A percentile compares a stretch with the other conserved stretches of the same genome.
These are phyloP conservation scores for Dendropsophus ebraccatus DNA, from an alignment of 2,113 vertebrate species.

Conservation along the genomic window DNA sequence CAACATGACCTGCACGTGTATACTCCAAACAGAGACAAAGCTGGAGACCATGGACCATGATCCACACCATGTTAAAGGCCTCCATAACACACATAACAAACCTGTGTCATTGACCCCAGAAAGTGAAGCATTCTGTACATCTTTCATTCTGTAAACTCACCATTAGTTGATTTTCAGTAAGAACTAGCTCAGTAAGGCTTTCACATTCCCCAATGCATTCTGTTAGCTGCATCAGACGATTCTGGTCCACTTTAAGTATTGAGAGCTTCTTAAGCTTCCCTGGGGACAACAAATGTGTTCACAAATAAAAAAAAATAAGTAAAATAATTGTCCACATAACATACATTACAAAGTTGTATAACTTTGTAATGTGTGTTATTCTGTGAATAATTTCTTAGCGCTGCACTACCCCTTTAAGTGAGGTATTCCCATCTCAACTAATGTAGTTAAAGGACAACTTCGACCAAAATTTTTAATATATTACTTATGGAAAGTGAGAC, in stretches of 20 bases:
- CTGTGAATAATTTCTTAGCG: no score
- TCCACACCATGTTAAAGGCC: neutral
- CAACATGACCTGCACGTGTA: neutral
- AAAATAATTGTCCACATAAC: no score
- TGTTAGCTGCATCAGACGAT: conserved; percentile 86
- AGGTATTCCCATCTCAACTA: no score
- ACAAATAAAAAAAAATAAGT: neutral
- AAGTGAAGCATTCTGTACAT: neutral
- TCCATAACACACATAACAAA: neutral
- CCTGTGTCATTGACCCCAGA: neutral
- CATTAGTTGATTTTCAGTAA: conserved; percentile 94
- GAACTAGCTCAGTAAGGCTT: conserved; percentile 92
- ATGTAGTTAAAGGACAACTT: no score
- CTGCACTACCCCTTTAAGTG: no score
- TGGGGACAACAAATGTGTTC: conserved; percentile 62
- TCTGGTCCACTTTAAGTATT: conserved; percentile 95
- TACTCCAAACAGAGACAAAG: neutral
- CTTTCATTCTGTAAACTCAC: conserved; percentile 70
- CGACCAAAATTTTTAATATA: no score
- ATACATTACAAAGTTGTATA: no score
- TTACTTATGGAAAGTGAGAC: no score
- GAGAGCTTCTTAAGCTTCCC: conserved; percentile 90
- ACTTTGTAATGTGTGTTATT: no score
- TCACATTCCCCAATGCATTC: conserved; percentile 93
- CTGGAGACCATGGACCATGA: neutral